Evolutionary conservation across 2,113 vertebrate genomes (phyloP), one percentile per base, ranked within the genome.

Genomic region (Cryptoleucopteryx plumbea): DNA sequence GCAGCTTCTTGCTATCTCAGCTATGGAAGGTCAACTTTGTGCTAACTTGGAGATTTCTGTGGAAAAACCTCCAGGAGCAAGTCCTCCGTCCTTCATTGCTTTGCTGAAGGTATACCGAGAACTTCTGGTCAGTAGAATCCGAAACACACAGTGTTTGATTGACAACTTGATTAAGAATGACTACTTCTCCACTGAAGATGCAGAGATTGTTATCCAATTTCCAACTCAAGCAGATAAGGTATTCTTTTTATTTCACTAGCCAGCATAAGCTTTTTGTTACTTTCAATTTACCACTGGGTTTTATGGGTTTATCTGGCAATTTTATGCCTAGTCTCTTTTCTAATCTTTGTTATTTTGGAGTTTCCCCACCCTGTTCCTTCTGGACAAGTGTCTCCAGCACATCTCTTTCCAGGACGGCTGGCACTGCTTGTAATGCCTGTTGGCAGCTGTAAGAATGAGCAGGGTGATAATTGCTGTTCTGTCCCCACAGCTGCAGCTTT

Each of bases 141-240:
- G 92, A 75, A 99, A 99, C 92, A 98, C 98, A 0, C 99, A 98
- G 95, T 99, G 99, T 88, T 93, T 99, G 96, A 86, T 99, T 95
- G 99, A 99, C 97, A 99, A 99, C 97, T 96, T 99, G 94, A 61
- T 97, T n/a, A 52, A 97, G 62, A 98, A 98, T 5, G 98, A 98
- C 63, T 99, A 99, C 97, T 97, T 99, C 97, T 99, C 99, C 7
- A 81, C 82, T 2, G 99, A 99, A 78, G 99, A 99, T 16, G 98
- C 98, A 0, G 99, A 99, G 97, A 99, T 99, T 1, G 98, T 99
- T 31, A 97, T 97, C 48, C 98, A 97, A 14, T 98, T 98, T 71
- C 79, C 94, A 73, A 99, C 99, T 43, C 98, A 98, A 96, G 95
- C 99, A 2, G 98, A 99, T 84, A 98, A 99, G 99, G 99, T 99